These are phyloP conservation scores for Seriola rivoliana DNA, from an alignment of 2,113 vertebrate genomes.

Conservation along the genomic window DNA sequence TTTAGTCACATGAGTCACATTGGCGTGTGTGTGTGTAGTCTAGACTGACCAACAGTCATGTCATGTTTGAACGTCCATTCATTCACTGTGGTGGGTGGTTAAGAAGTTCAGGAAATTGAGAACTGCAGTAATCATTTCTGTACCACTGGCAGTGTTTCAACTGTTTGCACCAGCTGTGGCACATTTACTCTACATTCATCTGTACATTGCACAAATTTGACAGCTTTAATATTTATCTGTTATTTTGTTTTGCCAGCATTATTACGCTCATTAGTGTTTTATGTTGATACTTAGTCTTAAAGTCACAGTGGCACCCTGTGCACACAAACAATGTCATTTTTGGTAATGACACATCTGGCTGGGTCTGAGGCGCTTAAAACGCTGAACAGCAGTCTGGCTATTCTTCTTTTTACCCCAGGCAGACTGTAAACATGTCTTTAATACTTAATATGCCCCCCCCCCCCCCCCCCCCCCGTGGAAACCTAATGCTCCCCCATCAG, in stretches of 20 bases:
- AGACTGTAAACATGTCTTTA: conserved; percentile 40
- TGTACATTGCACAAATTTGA: not conserved
- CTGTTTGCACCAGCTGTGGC: not conserved
- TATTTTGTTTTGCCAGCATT: not conserved
- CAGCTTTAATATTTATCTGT: not conserved
- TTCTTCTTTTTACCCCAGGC: conserved; percentile 11
- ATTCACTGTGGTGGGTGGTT: not conserved
- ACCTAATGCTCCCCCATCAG: conserved; percentile 19
- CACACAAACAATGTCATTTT: not conserved
- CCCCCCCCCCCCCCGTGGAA: conserved; percentile 1
- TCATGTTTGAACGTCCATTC: too few species aligned
- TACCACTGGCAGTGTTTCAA: not conserved
- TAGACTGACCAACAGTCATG: too few species aligned
- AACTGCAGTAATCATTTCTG: not conserved
- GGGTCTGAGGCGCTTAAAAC: conserved; percentile 4
- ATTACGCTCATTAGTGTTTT: not conserved
- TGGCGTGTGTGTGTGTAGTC: too few species aligned
- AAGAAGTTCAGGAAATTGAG: not conserved
- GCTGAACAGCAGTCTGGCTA: conserved; percentile 9
- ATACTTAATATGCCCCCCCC: conserved; percentile 10
- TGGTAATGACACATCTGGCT: conserved; percentile 32
- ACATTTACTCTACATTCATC: conserved; percentile 3
- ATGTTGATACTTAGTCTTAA: not conserved
- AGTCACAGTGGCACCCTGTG: not conserved
- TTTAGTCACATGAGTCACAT: too few species aligned